These are phyloP conservation scores for Empidonax alnorum DNA, from an alignment of 2,113 vertebrate species.

Conservation along the genomic window DNA sequence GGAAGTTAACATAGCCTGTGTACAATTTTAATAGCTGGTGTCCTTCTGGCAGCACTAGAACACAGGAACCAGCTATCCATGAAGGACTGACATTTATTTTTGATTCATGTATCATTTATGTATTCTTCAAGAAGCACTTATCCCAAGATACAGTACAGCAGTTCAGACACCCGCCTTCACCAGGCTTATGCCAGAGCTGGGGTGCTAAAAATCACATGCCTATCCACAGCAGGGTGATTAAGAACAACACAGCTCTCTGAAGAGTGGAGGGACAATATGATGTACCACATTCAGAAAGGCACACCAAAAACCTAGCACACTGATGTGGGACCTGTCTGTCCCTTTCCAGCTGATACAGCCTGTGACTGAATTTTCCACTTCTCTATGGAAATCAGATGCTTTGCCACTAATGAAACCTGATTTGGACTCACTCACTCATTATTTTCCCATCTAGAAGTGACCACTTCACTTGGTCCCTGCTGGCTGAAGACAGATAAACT, in stretches of 20 bases:
- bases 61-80: background rate
- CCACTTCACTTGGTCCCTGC: background rate
- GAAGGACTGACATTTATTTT: background rate
- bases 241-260: accelerated
- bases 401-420: background rate
- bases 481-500: background rate
- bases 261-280: background rate
- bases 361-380: background rate
- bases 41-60: background rate
- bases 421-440: background rate
- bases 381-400: background rate
- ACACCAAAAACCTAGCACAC: background rate
- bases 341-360: background rate
- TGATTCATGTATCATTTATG: background rate
- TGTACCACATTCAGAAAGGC: background rate
- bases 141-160: background rate
- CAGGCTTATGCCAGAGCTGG: background rate
- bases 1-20: background rate
- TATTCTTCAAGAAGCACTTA: background rate
- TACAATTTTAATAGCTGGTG: conserved; percentile 6
- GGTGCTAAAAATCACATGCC: background rate
- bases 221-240: background rate
- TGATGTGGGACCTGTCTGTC: background rate
- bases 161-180: background rate
- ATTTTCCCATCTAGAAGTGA: background rate